Base-by-base conservation (phyloP, 2,797 vertebrate species). In the Cyprinodon diabolis region DNA sequence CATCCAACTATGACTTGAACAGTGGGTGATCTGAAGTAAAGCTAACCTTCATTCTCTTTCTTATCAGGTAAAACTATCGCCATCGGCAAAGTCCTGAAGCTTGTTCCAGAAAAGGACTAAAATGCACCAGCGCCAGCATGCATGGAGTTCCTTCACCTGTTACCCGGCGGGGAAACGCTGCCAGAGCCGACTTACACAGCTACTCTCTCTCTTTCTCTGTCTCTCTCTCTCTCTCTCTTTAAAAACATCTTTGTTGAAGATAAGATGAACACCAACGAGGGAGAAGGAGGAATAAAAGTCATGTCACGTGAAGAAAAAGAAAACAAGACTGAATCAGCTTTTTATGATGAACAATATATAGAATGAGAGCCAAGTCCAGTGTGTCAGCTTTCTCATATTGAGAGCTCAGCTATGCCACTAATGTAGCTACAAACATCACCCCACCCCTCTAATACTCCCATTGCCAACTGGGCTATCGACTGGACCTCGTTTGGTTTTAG, bases 381-480 rank as follows among this genome's bases (percentile, higher is more conserved):
- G 96, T 96, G 97, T 97, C 96, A 96, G 97, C 97, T 97, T 99
- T 99, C 98, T 99, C 98, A 99, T 99, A 99, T 99, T 99, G 98
- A 99, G 97, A 99, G 97, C 97, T 98, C 95, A 96, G 96, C 97
- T 97, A 97, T 98, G 97, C 96, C 98, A 97, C 96, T 96, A 96
- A 96, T 98, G 93, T 97, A 98, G 96, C 96, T 83, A 84, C 84
- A 81, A 48, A 67, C 66, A 70, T 82, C 69, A 1, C 68, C 72
- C 85, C 66, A 69, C 83, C 80, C 83, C 80, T 74, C 81, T 83
- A 81, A 77, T 84, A 71, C 84, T 83, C 87, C 87, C 84, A 82
- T 54, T 68, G 85, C 84, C 70, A 80, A 84, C 77, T 49, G 75
- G 55, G 25, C 54, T 65, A 84, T 82, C 68, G 68, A 85, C 83